Base-by-base conservation (phyloP, 2,797 vertebrate species). In the Mastacembelus armatus region DNA sequence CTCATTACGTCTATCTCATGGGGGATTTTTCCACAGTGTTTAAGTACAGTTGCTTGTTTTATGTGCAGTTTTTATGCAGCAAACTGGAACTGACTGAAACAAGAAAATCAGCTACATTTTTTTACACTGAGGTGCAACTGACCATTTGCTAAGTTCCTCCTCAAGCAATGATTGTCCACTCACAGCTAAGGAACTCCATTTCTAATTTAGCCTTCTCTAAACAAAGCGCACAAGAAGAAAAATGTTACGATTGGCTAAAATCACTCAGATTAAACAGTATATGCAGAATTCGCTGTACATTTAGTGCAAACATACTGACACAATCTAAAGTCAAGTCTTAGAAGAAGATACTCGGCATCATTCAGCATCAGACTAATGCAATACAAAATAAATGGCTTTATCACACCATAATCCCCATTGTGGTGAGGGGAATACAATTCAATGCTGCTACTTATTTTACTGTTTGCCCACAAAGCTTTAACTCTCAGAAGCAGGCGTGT, bases 351-450 rank as follows among this genome's bases (percentile, higher is more conserved):
- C 5, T 21, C 12, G 10, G 7, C 7, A 44, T 67, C 10, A 5
- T 2, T 52, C 19, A 27, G 30, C 42, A 43, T 71, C 33, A 2
- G 1, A 2, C 18, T 3, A 47, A 80, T 68, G 73, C 29, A 58
- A 61, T 26, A 50, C 12, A 61, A 50, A 56, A 44, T n/a, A n/a
- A n/a, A n/a, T n/a, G 65, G 65, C 76, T 89, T 90, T 82, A 85
- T 79, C 68, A 57, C 60, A 35, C 45, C 42, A 66, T 92, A 91
- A 92, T 93, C 90, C 89, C 82, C 62, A 51, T 61, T 84, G 87
- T 79, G 66, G 50, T 66, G 27, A 72, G 56, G 48, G 65, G 72
- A 71, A 48, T 58, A 38, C 32, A 16, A 8, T 68, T 81, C 61
- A 78, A 62, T 32, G 60, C 70, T 7, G 54, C 54, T 62, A 64